Evolutionary conservation across 2,113 vertebrate species (phyloP), one percentile per base, ranked within the genome.

Genomic region (Neogale vison): DNA sequence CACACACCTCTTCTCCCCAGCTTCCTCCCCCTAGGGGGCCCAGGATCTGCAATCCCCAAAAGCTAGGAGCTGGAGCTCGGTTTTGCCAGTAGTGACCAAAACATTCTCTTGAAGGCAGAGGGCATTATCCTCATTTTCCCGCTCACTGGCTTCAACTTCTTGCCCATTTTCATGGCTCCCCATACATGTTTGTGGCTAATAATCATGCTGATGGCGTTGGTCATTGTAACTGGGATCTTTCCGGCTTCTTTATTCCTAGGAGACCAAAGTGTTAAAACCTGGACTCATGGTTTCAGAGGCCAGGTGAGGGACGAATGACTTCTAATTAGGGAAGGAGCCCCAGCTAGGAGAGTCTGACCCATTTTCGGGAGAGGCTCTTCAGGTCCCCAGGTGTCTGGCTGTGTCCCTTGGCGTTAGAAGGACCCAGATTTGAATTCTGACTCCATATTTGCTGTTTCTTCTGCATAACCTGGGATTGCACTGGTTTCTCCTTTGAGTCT

Each of bases 241-340:
- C 69, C 65, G 31, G 81, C 34, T 88, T 34, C 12, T 65, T 72
- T 90, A 86, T 88, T 14, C 79, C 84, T 90, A 80, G 50, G 93
- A 93, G 77, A 96, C 47, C 47, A 88, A 84, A 88, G 74, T 82
- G 29, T 81, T 84, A 81, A 92, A 57, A 92, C 31, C 42, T 96
- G 69, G 50, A 79, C 83, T 96, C 71, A 6, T 2, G 34, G 34
- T 93, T 89, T 92, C 72, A 72, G 65, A 94, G 90, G 88, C 81
- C 74, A 39, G 39, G 15, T 0, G 6, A 83, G 67, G 55, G 39
- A 52, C 29, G 45, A 39, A 63, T 87, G 65, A 34, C 52, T 77
- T 84, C 47, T 85, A 77, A 88, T 76, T 55, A 50, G 61, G 23
- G 15, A 45, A 65, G 21, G 36, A 72, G 42, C 12, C 14, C 82